Evolutionary conservation across 2,797 vertebrate species (phyloP).

Genomic region (Neosalanx taihuensis): DNA sequence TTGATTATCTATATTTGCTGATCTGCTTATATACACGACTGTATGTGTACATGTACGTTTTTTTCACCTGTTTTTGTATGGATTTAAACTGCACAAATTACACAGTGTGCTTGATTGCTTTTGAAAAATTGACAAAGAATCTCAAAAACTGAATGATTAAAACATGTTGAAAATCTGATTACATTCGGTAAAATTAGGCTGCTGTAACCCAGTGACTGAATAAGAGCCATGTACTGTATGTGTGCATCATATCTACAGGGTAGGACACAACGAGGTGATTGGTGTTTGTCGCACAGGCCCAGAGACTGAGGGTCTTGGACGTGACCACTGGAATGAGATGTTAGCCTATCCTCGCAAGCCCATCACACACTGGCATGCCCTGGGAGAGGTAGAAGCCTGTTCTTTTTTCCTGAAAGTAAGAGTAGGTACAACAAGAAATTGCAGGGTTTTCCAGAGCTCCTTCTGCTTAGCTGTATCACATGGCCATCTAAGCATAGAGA

Average conservation of each 20-base stretch:
- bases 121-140: no score
- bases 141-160: no score
- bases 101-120: no score
- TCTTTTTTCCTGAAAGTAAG: conserved; percentile 22
- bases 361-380: conserved; percentile 95
- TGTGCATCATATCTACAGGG: conserved; percentile 66
- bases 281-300: conserved; percentile 90
- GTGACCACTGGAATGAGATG: conserved; percentile 99
- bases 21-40: neutral
- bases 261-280: conserved; percentile 98
- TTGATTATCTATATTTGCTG: neutral
- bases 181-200: no score
- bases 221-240: neutral
- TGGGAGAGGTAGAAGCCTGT: conserved; percentile 83
- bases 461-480: conserved; percentile 11
- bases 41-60: neutral
- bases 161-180: no score
- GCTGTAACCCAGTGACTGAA: neutral
- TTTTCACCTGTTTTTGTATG: neutral
- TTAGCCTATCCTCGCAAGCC: conserved; percentile 94
- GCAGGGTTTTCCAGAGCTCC: conserved; percentile 20
- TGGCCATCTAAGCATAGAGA: neutral
- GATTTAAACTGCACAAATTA: neutral
- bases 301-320: conserved; percentile 90
- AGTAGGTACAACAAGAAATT: conserved; percentile 21